Evolutionary conservation across 2,113 vertebrate genomes (phyloP).

Genomic region (Platichthys stellatus): DNA sequence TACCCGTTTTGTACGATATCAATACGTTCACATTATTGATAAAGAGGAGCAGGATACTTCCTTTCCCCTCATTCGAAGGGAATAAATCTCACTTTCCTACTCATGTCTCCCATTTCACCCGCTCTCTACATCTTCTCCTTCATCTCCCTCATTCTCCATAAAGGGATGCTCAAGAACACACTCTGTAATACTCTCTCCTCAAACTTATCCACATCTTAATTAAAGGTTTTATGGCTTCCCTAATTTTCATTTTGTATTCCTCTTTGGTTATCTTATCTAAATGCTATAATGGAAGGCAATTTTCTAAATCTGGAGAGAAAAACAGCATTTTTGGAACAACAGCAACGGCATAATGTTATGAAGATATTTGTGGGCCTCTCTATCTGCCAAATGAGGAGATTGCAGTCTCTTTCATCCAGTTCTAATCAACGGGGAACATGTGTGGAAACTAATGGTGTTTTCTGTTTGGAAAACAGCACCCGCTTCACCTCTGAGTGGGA

Average conservation of each 20-base stretch:
- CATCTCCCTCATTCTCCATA: constrained; percentile 32
- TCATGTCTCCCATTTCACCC: constrained; percentile 35
- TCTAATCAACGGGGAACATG: constrained; percentile 73
- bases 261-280: constrained; percentile 69
- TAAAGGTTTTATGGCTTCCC: constrained; percentile 71
- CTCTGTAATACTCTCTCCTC: constrained; percentile 42
- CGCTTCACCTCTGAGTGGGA: constrained; percentile 71
- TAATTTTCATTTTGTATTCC: constrained; percentile 66
- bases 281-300: constrained; percentile 67
- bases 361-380: constrained; percentile 70
- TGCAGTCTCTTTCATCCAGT: constrained; percentile 74
- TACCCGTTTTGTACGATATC: constrained; percentile 41
- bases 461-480: constrained; percentile 60
- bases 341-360: constrained; percentile 62
- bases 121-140: constrained; percentile 22
- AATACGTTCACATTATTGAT: constrained; percentile 59
- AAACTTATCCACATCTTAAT: constrained; percentile 72
- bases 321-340: constrained; percentile 53
- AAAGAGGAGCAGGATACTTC: constrained; percentile 33
- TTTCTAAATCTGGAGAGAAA: constrained; percentile 56
- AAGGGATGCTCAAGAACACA: constrained; percentile 44
- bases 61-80: not conserved
- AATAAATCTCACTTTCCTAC: not conserved
- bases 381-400: constrained; percentile 74
- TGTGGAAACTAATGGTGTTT: constrained; percentile 74